phyloP scores from a whole-genome alignment of 2,888 invertebrate genomes.

The Acanthosoma haemorrhoidale region DNA sequence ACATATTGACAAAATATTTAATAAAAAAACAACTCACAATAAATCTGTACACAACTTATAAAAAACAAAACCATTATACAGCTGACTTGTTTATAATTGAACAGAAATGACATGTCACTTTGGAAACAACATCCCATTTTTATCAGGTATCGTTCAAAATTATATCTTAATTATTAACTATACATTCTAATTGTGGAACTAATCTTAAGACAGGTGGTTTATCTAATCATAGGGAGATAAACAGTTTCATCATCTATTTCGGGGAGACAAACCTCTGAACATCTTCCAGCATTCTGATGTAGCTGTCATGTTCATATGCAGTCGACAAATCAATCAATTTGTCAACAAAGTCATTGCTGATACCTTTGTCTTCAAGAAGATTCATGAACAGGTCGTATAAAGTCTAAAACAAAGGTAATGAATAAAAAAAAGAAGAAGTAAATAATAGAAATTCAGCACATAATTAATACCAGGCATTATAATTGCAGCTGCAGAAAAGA shows the following conservation, averaged over 20 bases:
- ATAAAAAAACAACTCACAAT: constrained; percentile 12
- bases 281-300: constrained; percentile 80
- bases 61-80: not conserved
- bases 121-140: not conserved
- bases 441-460: too few species aligned
- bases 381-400: constrained; percentile 92
- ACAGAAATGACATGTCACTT: not conserved
- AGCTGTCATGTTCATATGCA: constrained; percentile 85
- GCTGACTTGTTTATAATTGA: not conserved
- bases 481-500: too few species aligned
- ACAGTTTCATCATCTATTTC: constrained; percentile 44
- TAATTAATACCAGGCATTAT: too few species aligned
- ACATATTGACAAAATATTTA: constrained; percentile 1
- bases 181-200: not conserved
- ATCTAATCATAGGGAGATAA: too few species aligned
- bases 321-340: constrained; percentile 85
- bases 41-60: not conserved
- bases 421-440: too few species aligned
- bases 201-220: not conserved
- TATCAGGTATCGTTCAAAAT: not conserved
- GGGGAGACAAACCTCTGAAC: constrained; percentile 78
- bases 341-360: constrained; percentile 87
- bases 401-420: constrained; percentile 58
- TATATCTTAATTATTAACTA: not conserved
- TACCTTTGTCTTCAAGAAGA: constrained; percentile 89